Percentiles rank a stretch among this genome's conserved stretches.
These are phyloP conservation scores for Pentalonia nigronervosa DNA, from an alignment of 1,140 invertebrate species.

Conservation along the genomic window DNA sequence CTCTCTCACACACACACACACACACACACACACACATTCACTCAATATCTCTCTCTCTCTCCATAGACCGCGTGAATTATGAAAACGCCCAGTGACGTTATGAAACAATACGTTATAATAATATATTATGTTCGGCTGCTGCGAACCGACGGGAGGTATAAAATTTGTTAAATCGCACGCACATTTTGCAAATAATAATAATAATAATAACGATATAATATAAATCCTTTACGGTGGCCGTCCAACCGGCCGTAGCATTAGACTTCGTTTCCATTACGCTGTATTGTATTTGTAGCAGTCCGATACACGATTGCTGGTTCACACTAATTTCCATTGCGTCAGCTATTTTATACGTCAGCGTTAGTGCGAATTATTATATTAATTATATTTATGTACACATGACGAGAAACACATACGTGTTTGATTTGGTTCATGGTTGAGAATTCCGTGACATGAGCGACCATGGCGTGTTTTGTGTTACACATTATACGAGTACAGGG, in stretches of 20 bases:
- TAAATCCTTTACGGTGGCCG: background rate
- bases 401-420: background rate
- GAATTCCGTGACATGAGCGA: no score
- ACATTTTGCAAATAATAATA: constrained; percentile 8
- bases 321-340: background rate
- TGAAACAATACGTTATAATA: constrained; percentile 14
- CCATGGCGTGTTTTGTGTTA: background rate
- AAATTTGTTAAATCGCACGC: constrained; percentile 11
- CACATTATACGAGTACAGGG: background rate
- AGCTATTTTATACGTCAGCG: background rate
- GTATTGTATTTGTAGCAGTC: background rate
- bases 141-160: background rate
- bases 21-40: no score
- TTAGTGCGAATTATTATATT: background rate
- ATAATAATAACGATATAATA: background rate
- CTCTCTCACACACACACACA: no score
- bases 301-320: background rate
- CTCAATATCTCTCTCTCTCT: background rate
- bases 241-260: background rate
- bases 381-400: background rate
- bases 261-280: background rate
- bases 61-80: background rate
- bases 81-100: background rate
- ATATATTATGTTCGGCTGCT: background rate
- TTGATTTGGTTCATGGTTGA: background rate